phyloP scores from a whole-genome alignment of 1,140 invertebrate species.

The Heliothis virescens region DNA sequence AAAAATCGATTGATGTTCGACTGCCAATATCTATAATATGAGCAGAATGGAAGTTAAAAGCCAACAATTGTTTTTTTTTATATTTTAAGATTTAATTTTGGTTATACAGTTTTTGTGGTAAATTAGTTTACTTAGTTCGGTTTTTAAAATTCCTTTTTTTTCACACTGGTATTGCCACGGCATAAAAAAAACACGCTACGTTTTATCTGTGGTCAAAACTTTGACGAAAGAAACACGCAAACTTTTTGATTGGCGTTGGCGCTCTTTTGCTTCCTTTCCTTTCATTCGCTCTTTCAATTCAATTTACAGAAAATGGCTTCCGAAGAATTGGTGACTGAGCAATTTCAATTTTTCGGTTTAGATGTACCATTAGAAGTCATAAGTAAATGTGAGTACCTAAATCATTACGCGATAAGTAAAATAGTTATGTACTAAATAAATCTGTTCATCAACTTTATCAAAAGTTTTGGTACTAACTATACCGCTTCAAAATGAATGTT shows the following conservation, averaged over 20 bases:
- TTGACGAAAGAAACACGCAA: constrained; percentile 64
- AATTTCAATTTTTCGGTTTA: constrained; percentile 85
- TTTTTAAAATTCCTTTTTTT: no score
- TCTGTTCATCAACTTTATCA: constrained; percentile 28
- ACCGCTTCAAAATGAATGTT: constrained; percentile 76
- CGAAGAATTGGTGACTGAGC: constrained; percentile 86
- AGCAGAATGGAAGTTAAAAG: no score
- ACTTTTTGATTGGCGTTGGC: constrained; percentile 80
- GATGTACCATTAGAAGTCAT: constrained; percentile 79
- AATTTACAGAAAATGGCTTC: constrained; percentile 85
- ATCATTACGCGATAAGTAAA: constrained; percentile 42
- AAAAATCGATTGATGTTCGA: no score
- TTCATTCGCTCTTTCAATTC: constrained; percentile 79
- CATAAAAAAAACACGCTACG: not conserved
- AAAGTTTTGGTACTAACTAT: constrained; percentile 39
- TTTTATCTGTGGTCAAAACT: constrained; percentile 68
- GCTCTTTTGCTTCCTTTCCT: constrained; percentile 81
- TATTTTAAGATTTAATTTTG: no score
- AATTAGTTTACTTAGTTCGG: no score
- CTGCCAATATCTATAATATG: no score
- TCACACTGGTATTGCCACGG: constrained; percentile 1
- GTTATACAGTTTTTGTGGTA: no score
- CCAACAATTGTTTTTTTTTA: no score
- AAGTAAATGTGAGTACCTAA: constrained; percentile 77
- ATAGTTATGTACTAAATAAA: not conserved